Conservation (phyloP, 1,140 invertebrate species). For the Trichonephila clavipes region DNA sequence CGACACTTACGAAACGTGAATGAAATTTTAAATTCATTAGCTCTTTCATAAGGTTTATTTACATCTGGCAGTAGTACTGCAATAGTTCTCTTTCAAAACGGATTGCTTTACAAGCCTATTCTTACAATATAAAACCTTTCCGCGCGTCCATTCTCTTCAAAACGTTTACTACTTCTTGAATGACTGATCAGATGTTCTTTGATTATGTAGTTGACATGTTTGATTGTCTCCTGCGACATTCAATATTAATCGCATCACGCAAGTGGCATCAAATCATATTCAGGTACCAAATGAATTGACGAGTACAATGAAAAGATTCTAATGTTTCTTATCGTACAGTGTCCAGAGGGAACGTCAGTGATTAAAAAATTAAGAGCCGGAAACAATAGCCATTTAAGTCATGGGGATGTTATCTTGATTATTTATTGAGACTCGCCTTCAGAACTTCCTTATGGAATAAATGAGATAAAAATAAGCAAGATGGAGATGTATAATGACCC, state of each 20-base stretch:
- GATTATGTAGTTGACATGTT: neutral
- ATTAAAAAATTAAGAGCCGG: constrained; percentile 66
- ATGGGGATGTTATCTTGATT: constrained; percentile 19
- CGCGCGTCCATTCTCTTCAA: too few relatives aligned
- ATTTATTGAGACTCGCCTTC: constrained; percentile 17
- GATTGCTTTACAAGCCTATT: too few relatives aligned
- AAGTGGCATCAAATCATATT: neutral
- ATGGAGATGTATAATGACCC: constrained; percentile 37
- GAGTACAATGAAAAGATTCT: neutral
- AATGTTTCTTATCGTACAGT: constrained; percentile 3
- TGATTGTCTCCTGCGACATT: neutral
- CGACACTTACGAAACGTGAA: too few relatives aligned
- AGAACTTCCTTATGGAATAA: constrained; percentile 12
- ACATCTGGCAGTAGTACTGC: too few relatives aligned
- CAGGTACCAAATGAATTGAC: neutral
- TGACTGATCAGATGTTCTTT: neutral
- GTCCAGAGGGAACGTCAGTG: constrained; percentile 13
- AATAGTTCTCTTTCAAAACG: too few relatives aligned
- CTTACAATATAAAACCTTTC: too few relatives aligned
- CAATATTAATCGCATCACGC: neutral
- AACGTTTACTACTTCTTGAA: neutral
- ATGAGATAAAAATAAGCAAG: constrained; percentile 37
- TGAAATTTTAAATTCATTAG: too few relatives aligned
- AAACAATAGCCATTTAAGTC: constrained; percentile 40
- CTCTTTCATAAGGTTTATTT: too few relatives aligned